Evolutionary conservation across 1,140 invertebrate species (phyloP), one percentile per base, ranked within the genome.

Genomic region (Cydia pomonella): DNA sequence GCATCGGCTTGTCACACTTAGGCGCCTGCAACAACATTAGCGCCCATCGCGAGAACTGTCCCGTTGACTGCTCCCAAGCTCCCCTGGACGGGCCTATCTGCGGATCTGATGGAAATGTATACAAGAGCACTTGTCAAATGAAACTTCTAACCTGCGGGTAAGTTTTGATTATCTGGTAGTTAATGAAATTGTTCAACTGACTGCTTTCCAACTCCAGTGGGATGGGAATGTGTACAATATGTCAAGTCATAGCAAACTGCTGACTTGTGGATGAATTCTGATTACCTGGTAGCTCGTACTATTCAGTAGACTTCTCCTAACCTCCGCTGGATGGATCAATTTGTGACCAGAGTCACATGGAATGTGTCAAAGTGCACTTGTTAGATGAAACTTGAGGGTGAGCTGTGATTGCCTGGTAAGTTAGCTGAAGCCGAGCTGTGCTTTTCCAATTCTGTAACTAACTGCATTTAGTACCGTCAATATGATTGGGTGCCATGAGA

Each of bases 221-320:
- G 97, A 99, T 88, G 97, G 98, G 38, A 97, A 97, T 83, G 97
- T 98, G 0, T 99, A 99, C 93, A 97, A 96, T 82, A 98, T 99
- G 98, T 87, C 96, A 98, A 81, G 97, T 99, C n/a, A n/a, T n/a
- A n/a, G n/a, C 97, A 97, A 97, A 85, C 94, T 97, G 72, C 93
- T 97, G 4, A 98, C 97, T 64, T 98, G 97, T 91, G 97, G 97
- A 96, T 97, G 94, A 94, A 93, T 86, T 77, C 78, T 77, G 29
- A n/a, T 75, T 16, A 29, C 74, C 71, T 75, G 44, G 72, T 79
- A 73, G 18, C 18, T 25, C 21, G 9, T 25, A 1, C 87, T 59
- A 21, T 59, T 16, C 12, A 3, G 29, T 97, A 1, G 96, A 96
- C 77, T 98, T 97, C 85, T 96, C 96, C n/a, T 95, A 95, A 80